Evolutionary conservation across 2,113 vertebrate species (phyloP).

Genomic region (Euleptes europaea): DNA sequence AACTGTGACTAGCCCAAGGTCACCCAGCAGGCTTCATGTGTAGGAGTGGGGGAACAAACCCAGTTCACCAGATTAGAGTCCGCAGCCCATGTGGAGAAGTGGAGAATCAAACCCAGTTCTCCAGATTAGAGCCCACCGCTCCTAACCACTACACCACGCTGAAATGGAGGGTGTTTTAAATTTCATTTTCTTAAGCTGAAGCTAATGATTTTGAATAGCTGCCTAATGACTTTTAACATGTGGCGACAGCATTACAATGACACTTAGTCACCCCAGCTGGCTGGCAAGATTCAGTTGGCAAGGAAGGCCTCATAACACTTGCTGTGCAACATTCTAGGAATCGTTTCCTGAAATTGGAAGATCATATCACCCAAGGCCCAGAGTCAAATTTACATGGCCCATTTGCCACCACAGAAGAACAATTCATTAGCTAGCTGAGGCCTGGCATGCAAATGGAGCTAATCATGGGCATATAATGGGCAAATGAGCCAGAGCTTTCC

Average conservation of each 20-base stretch:
- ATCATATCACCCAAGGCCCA: conserved; percentile 9
- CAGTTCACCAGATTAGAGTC: too few relatives aligned
- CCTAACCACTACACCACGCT: too few relatives aligned
- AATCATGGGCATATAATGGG: background rate
- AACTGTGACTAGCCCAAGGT: too few relatives aligned
- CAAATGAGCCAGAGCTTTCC: background rate
- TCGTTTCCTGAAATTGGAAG: conserved; percentile 10
- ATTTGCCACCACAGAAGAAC: conserved; percentile 22
- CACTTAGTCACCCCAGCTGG: conserved; percentile 4
- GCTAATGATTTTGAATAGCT: conserved; percentile 20
- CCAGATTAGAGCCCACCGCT: too few relatives aligned
- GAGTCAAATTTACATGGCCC: conserved; percentile 23
- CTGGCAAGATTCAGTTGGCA: conserved; percentile 19
- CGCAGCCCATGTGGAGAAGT: too few relatives aligned
- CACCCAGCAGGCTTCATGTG: too few relatives aligned
- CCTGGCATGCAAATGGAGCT: conserved; percentile 3
- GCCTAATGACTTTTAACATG: conserved; percentile 24
- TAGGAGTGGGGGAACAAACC: too few relatives aligned
- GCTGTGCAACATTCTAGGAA: background rate
- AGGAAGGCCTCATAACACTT: background rate
- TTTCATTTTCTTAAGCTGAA: background rate
- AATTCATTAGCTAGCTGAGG: conserved; percentile 25
- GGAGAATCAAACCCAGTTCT: too few relatives aligned
- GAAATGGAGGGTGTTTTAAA: background rate
- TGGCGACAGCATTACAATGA: conserved; percentile 14